A percentile compares a stretch with the other conserved stretches of the same genome.
phyloP scores from a whole-genome alignment of 1,140 invertebrate species.

The Pollicipes pollicipes region DNA sequence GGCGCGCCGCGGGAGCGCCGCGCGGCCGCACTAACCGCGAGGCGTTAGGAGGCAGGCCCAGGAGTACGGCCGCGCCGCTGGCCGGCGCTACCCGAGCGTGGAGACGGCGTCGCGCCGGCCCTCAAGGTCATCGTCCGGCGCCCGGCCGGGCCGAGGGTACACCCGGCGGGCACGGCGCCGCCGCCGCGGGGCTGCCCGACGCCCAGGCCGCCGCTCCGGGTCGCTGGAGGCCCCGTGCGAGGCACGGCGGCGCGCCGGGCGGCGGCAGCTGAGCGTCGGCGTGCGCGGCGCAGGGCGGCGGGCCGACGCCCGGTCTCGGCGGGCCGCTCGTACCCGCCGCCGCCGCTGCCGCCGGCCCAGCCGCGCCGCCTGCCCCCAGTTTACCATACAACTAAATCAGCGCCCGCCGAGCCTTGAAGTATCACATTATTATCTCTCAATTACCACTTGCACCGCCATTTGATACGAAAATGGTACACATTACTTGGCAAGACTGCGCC shows the following conservation, averaged over 20 bases:
- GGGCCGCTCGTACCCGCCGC: not conserved
- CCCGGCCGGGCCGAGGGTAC: not conserved
- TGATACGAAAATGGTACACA: not conserved
- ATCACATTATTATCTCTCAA: conserved; percentile 2
- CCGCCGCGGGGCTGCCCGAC: too few relatives aligned
- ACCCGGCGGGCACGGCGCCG: too few relatives aligned
- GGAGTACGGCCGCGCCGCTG: not conserved
- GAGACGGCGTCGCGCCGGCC: not conserved
- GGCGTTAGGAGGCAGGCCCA: not conserved
- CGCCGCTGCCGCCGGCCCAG: too few relatives aligned
- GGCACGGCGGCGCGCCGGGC: too few relatives aligned
- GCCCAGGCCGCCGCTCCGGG: too few relatives aligned
- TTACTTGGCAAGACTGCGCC: too few relatives aligned
- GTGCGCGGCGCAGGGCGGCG: too few relatives aligned
- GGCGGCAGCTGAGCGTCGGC: too few relatives aligned
- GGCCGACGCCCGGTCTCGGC: too few relatives aligned
- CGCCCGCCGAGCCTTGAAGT: not conserved
- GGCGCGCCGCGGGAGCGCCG: too few relatives aligned
- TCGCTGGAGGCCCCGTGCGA: too few relatives aligned
- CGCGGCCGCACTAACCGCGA: too few relatives aligned
- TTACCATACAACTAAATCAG: not conserved
- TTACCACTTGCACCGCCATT: not conserved
- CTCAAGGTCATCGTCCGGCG: not conserved
- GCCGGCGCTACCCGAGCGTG: not conserved
- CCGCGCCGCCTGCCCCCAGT: not conserved